Percentiles rank a stretch among this genome's conserved stretches.
Evolutionary conservation across 2,797 vertebrate genomes (phyloP).

Genomic region (Chanos chanos): DNA sequence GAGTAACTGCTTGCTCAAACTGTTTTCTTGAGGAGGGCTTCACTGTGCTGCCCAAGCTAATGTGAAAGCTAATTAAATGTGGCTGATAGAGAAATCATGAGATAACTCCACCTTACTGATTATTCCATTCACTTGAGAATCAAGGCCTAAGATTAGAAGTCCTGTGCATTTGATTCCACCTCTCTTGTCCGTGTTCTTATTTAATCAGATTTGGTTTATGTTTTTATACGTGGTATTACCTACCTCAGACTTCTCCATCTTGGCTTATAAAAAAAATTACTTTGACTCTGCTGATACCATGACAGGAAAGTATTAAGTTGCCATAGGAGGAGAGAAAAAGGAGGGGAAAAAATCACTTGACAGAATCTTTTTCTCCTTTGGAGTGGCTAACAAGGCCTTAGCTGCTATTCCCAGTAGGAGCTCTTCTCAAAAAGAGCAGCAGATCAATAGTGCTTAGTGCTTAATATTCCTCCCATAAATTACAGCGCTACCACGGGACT

Average conservation of each 20-base stretch:
- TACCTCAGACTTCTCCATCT: neutral
- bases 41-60: no score
- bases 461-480: constrained; percentile 56
- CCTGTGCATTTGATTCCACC: no score
- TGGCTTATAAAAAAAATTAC: neutral
- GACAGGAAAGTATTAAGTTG: constrained; percentile 24
- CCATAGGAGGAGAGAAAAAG: constrained; percentile 8
- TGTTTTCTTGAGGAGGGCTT: no score
- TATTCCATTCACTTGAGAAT: no score
- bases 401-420: constrained; percentile 47
- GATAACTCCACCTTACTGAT: no score
- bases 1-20: neutral
- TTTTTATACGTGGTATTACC: no score
- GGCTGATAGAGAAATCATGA: no score
- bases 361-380: constrained; percentile 39
- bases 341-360: constrained; percentile 32
- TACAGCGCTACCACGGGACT: constrained; percentile 39
- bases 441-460: constrained; percentile 53
- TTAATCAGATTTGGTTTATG: no score
- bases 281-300: constrained; percentile 35
- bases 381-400: constrained; percentile 38
- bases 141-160: no score
- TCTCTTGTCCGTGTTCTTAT: no score
- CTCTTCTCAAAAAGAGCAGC: constrained; percentile 42
- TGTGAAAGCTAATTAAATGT: no score